Conservation (phyloP, 1,140 invertebrate genomes). For the Ganaspis sp. region DNA sequence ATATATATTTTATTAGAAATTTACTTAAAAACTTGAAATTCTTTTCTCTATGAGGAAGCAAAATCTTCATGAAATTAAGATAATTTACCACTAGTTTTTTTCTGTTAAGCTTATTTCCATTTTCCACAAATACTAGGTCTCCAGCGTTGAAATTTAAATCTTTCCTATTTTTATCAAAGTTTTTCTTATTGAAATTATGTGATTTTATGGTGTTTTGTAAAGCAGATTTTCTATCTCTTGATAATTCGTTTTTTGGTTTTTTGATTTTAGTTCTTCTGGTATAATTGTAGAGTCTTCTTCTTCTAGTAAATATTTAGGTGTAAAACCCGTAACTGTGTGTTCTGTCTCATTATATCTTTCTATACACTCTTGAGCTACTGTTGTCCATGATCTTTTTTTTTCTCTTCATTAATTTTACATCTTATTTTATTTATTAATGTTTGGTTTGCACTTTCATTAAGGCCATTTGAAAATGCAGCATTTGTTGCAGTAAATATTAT, state of each 20-base stretch:
- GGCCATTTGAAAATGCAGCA: conserved; percentile 42
- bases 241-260: conserved; percentile 1
- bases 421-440: conserved; percentile 45
- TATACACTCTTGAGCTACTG: conserved; percentile 36
- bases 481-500: conserved; percentile 44
- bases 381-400: conserved; percentile 32
- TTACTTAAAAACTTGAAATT: too few species aligned
- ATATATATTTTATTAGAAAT: too few species aligned
- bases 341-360: conserved; percentile 38
- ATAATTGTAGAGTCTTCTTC: not conserved
- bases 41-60: too few species aligned
- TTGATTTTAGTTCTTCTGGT: conserved; percentile 35
- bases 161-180: conserved; percentile 37
- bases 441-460: conserved; percentile 46
- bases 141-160: conserved; percentile 36
- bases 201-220: conserved; percentile 9
- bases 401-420: conserved; percentile 40
- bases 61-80: too few species aligned
- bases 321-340: conserved; percentile 36
- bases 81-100: conserved; percentile 46
- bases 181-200: not conserved
- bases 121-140: conserved; percentile 41
- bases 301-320: conserved; percentile 41
- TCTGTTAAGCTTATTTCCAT: conserved; percentile 40
- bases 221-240: conserved; percentile 7